A percentile compares a stretch with the other conserved stretches of the same genome.
These are phyloP conservation scores for Amphimedon queenslandica DNA, from an alignment of 37 sponge, comb jelly and placozoan genomes.

Conservation along the genomic window DNA sequence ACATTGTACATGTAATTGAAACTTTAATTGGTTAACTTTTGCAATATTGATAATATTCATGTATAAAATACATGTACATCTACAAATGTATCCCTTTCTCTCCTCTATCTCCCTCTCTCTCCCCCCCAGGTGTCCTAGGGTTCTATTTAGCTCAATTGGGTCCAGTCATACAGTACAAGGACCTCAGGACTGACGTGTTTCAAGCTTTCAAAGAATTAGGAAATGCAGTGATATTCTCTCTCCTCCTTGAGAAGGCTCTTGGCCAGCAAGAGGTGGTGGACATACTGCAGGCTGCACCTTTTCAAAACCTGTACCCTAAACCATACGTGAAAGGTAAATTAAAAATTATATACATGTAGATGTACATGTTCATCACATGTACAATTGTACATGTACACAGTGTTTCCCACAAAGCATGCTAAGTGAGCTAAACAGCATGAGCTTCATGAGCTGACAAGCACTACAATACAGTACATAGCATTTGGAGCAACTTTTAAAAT, in stretches of 20 bases:
- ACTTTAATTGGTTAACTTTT: no score
- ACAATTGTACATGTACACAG: not conserved
- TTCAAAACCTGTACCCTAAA: slow-evolving; percentile 89
- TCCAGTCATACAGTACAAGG: slow-evolving; percentile 84
- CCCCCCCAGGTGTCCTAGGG: slow-evolving; percentile 80
- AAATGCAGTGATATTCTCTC: slow-evolving; percentile 87
- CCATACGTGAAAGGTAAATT: slow-evolving; percentile 84
- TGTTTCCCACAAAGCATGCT: no score
- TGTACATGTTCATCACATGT: not conserved
- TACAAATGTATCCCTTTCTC: no score
- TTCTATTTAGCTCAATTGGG: slow-evolving; percentile 94
- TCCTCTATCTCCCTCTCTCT: no score
- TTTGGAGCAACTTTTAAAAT: no score
- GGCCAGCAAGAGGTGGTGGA: slow-evolving; percentile 96
- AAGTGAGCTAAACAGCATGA: no score
- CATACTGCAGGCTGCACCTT: slow-evolving; percentile 90
- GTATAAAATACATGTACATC: no score
- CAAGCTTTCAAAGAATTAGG: slow-evolving; percentile 96
- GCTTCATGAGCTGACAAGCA: no score
- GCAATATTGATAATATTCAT: no score
- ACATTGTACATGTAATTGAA: not conserved
- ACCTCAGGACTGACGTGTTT: slow-evolving; percentile 92
- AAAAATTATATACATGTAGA: not conserved
- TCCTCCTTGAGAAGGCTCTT: slow-evolving; percentile 95
- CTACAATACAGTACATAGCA: no score